phyloP scores from a whole-genome alignment of 2,888 invertebrate species.

The Diachrysia chrysitis region DNA sequence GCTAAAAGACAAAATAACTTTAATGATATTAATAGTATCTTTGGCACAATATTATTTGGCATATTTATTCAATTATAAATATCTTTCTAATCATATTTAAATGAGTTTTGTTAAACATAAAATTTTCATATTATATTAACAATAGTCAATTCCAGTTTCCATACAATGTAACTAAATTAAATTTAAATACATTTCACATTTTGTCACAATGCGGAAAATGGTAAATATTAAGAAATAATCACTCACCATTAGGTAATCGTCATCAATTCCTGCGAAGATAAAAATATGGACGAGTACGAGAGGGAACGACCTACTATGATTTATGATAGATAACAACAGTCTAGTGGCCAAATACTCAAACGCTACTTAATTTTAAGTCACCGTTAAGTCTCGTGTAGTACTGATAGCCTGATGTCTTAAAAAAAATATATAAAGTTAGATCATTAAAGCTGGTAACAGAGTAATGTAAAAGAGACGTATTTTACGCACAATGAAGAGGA shows the following conservation, averaged over 20 bases:
- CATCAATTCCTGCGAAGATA: constrained; percentile 88
- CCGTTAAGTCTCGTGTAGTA: not conserved
- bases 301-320: constrained; percentile 23
- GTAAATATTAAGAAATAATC: constrained; percentile 73
- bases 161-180: constrained; percentile 38
- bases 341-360: constrained; percentile 16
- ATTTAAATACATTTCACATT: constrained; percentile 74
- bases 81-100: not conserved
- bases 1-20: constrained; percentile 21
- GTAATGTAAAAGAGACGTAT: constrained; percentile 49
- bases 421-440: constrained; percentile 27
- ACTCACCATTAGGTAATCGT: constrained; percentile 75
- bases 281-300: constrained; percentile 82
- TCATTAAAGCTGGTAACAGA: constrained; percentile 39
- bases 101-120: not conserved
- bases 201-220: constrained; percentile 87
- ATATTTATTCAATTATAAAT: not conserved
- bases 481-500: constrained; percentile 41
- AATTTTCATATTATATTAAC: constrained; percentile 5
- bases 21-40: constrained; percentile 16
- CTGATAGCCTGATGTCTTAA: too few species aligned
- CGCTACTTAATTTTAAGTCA: constrained; percentile 17
- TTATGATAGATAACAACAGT: constrained; percentile 20
- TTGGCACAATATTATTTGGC: constrained; percentile 47
- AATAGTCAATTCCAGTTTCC: constrained; percentile 56